Percentiles rank a stretch among this genome's conserved stretches.
These are phyloP conservation scores for Gryllus bimaculatus DNA, from an alignment of 1,140 invertebrate genomes.

Conservation along the genomic window DNA sequence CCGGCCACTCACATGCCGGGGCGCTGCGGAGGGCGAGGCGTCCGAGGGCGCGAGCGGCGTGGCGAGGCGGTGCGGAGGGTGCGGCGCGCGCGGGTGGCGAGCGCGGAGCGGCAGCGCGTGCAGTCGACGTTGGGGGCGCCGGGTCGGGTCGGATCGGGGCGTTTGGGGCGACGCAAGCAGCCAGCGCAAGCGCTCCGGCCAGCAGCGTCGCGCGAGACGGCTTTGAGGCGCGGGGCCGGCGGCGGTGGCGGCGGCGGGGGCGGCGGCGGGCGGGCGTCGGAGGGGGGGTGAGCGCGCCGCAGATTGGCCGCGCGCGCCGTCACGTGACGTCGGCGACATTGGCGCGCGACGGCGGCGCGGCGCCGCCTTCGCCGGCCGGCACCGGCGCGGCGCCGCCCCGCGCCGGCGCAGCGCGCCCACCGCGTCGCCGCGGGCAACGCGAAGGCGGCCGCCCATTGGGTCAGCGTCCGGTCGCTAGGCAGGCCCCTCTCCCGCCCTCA, in stretches of 20 bases:
- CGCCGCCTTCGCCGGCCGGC: not conserved
- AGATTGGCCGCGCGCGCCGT: not conserved
- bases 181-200: not conserved
- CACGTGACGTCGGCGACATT: constrained; percentile 11
- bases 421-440: constrained; percentile 14
- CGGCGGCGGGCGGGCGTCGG: not conserved
- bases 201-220: not conserved
- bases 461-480: not conserved
- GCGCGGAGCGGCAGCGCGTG: not conserved
- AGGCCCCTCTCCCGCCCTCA: too few species aligned
- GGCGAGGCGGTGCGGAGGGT: too few species aligned
- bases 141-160: not conserved
- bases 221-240: not conserved
- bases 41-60: not conserved
- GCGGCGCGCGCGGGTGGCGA: too few species aligned
- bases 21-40: not conserved
- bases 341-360: not conserved
- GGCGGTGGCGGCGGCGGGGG: too few species aligned
- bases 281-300: not conserved
- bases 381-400: not conserved
- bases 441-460: constrained; percentile 8
- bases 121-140: not conserved
- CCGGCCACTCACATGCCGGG: not conserved
- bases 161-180: not conserved
- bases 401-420: constrained; percentile 14